Base-by-base conservation (phyloP, 2,888 invertebrate species). In the Bibio marci region DNA sequence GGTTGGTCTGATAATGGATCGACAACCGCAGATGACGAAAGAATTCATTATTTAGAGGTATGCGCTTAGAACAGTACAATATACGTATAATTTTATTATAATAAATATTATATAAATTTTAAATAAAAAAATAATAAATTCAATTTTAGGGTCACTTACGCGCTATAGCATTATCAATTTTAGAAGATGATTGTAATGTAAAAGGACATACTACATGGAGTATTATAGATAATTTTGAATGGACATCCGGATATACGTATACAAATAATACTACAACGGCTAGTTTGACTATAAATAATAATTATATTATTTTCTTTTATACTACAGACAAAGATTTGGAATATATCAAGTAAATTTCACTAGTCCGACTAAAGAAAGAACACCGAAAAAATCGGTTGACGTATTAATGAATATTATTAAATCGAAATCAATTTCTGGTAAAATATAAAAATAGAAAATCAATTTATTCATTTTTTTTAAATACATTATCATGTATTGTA, bases 221-320 rank as follows among this genome's bases (percentile, higher is more conserved):
- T 27, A 53, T 78, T 4, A 63, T 76, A 50, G 78, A 79, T 48
- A 73, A 70, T 47, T 73, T 76, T 48, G 75, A 76, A 52, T 77
- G 76, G 74, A 53, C 52, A 12, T 48, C 50, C 32, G 76, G 76
- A 25, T 76, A 71, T 49, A 59, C 54, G 66, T 70, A 52, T 63
- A 66, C 54, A 26, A 13, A 27, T 7, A 10, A 44, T 40, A 40
- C 30, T 35, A 19, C 15, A 32, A 7, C 18, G 37, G 18, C 33
- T 17, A 37, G 33, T 33, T 40, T 35, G 32, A 35, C 34, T 39
- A 37, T 36, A 14, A 14, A 15, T 17, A 11, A 5, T n/a, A 32
- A 14, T 32, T 8, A n/a, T 32, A 10, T 14, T 4, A 11, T 32
- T n/a, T n/a, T 32, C 10, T 14, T 32, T 14, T 19, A 42, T 39